These are phyloP conservation scores for Plemyria rubiginata DNA, from an alignment of 2,888 invertebrate species.

Conservation along the genomic window DNA sequence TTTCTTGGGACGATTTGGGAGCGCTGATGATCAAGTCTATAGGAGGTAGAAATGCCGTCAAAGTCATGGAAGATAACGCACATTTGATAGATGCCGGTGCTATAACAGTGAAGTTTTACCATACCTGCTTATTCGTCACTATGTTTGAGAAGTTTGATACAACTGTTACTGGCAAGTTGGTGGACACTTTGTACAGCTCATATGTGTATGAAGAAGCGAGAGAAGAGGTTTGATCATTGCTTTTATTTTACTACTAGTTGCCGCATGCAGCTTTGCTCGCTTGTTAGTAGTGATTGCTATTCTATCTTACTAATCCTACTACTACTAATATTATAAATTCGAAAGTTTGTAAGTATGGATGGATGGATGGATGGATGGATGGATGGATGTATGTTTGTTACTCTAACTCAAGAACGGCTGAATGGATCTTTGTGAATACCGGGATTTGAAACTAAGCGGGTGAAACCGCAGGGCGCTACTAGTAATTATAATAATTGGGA, in stretches of 20 bases:
- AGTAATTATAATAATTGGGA: no score
- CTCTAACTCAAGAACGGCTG: no score
- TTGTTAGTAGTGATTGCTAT: no score
- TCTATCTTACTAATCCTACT: no score
- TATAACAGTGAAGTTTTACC: slow-evolving; percentile 86
- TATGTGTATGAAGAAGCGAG: slow-evolving; percentile 70
- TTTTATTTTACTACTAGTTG: not conserved
- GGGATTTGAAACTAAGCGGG: no score
- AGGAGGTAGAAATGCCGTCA: slow-evolving; percentile 84
- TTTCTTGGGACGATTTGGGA: slow-evolving; percentile 86
- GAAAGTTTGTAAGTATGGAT: no score
- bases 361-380: no score
- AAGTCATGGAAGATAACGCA: slow-evolving; percentile 83
- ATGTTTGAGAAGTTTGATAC: slow-evolving; percentile 74
- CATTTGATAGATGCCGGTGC: slow-evolving; percentile 82
- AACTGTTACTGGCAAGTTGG: slow-evolving; percentile 61
- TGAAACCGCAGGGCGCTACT: no score
- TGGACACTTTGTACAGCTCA: slow-evolving; percentile 70
- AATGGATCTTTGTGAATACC: no score
- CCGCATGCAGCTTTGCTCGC: no score
- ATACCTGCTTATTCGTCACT: slow-evolving; percentile 80
- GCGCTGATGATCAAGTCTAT: slow-evolving; percentile 85
- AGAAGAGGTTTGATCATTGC: slow-evolving; percentile 57
- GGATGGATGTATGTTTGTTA: no score
- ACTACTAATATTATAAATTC: no score